These are phyloP conservation scores for Myrmophylax atrothorax DNA, from an alignment of 2,113 vertebrate species.

Conservation along the genomic window DNA sequence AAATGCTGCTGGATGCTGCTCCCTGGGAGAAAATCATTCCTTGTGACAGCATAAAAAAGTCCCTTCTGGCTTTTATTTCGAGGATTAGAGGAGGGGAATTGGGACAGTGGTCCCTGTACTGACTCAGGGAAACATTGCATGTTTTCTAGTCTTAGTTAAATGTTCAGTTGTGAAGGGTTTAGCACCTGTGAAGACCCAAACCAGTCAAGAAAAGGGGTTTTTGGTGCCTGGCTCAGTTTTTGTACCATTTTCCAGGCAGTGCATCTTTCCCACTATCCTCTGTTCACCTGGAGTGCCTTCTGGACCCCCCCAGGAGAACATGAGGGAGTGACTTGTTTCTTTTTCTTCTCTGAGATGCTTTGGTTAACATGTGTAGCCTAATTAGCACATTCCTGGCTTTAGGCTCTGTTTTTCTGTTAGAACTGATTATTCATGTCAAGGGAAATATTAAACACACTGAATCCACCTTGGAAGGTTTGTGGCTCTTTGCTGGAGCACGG, in stretches of 20 bases:
- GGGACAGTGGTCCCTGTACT: neutral
- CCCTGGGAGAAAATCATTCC: neutral
- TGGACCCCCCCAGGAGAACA: neutral
- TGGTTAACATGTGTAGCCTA: neutral
- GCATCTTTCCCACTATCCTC: neutral
- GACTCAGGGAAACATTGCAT: rapidly evolving
- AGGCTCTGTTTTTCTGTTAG: neutral
- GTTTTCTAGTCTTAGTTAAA: neutral
- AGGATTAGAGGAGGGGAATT: neutral
- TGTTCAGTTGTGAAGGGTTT: neutral
- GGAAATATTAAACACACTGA: neutral
- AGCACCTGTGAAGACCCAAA: neutral
- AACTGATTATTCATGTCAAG: neutral
- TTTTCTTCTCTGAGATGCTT: neutral
- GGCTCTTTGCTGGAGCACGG: neutral
- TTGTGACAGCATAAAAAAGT: neutral
- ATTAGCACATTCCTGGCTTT: constrained; percentile 11
- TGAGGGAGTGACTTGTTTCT: neutral
- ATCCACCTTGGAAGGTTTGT: neutral
- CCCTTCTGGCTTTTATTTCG: neutral
- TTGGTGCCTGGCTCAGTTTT: neutral
- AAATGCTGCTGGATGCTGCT: neutral
- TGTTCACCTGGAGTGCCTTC: neutral
- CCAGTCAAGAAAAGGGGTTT: rapidly evolving
- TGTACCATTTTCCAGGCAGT: neutral